A percentile compares a stretch with the other conserved stretches of the same genome.
These are phyloP conservation scores for Drosophila biarmipes DNA, from an alignment of 1,140 invertebrate species.

Conservation along the genomic window DNA sequence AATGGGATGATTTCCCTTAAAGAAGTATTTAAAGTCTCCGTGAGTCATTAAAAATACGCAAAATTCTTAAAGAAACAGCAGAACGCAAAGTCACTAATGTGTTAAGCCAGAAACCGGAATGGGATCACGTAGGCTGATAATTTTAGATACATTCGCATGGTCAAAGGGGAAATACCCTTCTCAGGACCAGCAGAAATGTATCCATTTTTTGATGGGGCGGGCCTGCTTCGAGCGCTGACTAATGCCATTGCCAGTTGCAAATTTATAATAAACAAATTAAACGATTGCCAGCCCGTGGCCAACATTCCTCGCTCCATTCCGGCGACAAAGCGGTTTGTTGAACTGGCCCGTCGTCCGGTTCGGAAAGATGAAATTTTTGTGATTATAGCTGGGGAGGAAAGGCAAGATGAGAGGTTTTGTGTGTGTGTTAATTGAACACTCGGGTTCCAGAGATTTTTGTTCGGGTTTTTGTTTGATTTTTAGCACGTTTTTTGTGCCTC, in stretches of 20 bases:
- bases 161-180: constrained; percentile 13
- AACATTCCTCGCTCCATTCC: constrained; percentile 57
- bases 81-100: constrained; percentile 5
- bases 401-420: constrained; percentile 27
- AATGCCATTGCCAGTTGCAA: constrained; percentile 47
- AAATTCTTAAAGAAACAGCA: constrained; percentile 16
- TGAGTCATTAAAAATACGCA: constrained; percentile 24
- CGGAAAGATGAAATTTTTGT: constrained; percentile 52
- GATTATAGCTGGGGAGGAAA: constrained; percentile 39
- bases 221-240: constrained; percentile 29
- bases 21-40: constrained; percentile 10
- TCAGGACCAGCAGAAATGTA: constrained; percentile 5
- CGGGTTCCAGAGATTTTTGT: constrained; percentile 41
- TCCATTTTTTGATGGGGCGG: not conserved
- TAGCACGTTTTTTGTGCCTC: constrained; percentile 54
- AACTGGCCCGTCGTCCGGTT: constrained; percentile 51
- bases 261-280: constrained; percentile 57
- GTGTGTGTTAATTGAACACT: constrained; percentile 68
- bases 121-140: constrained; percentile 25
- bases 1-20: constrained; percentile 3
- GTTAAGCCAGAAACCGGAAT: constrained; percentile 7
- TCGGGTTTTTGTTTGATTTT: constrained; percentile 57
- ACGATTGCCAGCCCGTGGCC: constrained; percentile 59
- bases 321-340: constrained; percentile 62
- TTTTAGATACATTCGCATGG: constrained; percentile 14